Evolutionary conservation across 64 coral and sea anemone species (phyloP).

Genomic region (Cladopsammia gracilis): DNA sequence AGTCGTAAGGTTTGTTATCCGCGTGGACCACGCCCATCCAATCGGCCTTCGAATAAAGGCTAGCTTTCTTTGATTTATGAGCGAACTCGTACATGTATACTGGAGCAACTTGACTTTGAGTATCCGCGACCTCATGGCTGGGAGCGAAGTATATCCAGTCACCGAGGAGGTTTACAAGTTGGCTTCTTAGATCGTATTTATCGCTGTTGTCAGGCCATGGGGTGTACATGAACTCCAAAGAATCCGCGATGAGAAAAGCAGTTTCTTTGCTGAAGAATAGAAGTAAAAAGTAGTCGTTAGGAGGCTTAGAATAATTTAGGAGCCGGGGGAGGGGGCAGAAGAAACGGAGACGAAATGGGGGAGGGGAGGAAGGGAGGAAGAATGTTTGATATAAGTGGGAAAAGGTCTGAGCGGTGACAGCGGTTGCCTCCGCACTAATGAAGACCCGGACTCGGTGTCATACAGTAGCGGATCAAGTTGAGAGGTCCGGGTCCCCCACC

Average conservation of each 20-base stretch:
- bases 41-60: neutral
- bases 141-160: neutral
- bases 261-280: neutral
- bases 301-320: neutral
- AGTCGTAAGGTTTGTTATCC: slow-evolving; percentile 13
- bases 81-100: slow-evolving; percentile 43
- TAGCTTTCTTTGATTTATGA: neutral
- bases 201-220: slow-evolving; percentile 35
- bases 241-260: neutral
- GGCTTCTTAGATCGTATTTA: neutral
- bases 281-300: neutral
- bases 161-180: neutral
- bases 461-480: too few species aligned
- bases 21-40: slow-evolving; percentile 39
- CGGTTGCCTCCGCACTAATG: too few species aligned
- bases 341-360: too few species aligned
- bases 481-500: too few species aligned
- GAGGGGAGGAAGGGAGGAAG: too few species aligned
- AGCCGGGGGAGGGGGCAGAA: too few species aligned
- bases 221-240: slow-evolving; percentile 36
- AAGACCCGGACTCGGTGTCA: too few species aligned
- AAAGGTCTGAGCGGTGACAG: too few species aligned
- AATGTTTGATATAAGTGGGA: too few species aligned
- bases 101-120: neutral
- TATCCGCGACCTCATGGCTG: neutral